Base-by-base conservation (phyloP, 2,113 vertebrate genomes). In the Cyphomyrus discorhynchus region DNA sequence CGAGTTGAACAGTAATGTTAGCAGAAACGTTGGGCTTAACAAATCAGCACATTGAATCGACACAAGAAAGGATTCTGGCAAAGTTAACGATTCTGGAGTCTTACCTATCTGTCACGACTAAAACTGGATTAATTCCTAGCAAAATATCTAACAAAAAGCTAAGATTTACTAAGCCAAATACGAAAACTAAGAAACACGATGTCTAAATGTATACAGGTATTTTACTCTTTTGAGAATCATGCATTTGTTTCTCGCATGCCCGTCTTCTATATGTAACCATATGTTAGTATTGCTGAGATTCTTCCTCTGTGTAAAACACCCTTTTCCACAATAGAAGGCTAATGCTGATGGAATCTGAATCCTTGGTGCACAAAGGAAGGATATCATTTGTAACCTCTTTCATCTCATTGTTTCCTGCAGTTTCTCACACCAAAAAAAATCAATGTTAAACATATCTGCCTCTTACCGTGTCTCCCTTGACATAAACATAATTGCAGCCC, bases 271-370 rank as follows among this genome's bases (percentile, higher is more conserved):
- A 47, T 84, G 82, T 45, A 46, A 42, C 45, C 24, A 4, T 46
- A 84, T 47, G 21, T 19, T 83, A 83, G 35, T 24, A 47, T 21
- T 84, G 39, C 9, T 47, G 74, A n/a, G 84, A 17, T 24, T 31
- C 17, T 74, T 45, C 46, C 56, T 53, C 62, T 10, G 27, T 77
- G 42, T 19, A 45, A 88, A 88, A 58, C 53, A 58, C 8, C 19
- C 19, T 88, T 46, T 47, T 86, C 83, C 24, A 49, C 27, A 47
- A 53, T n/a, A 35, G 27, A 52, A 58, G 84, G 31, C 77, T 19
- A 87, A 77, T 53, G 58, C 19, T 58, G 66, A 74, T 87, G 85
- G 50, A 87, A 85, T 56, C 58, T 7, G n/a, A 86, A 86, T 66
- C 53, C 53, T 89, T 42, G 24, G 50, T 82, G 80, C 35, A 49